phyloP scores from a whole-genome alignment of 37 sponge, comb jelly and placozoan species.

The Cliona cf. orientalis region DNA sequence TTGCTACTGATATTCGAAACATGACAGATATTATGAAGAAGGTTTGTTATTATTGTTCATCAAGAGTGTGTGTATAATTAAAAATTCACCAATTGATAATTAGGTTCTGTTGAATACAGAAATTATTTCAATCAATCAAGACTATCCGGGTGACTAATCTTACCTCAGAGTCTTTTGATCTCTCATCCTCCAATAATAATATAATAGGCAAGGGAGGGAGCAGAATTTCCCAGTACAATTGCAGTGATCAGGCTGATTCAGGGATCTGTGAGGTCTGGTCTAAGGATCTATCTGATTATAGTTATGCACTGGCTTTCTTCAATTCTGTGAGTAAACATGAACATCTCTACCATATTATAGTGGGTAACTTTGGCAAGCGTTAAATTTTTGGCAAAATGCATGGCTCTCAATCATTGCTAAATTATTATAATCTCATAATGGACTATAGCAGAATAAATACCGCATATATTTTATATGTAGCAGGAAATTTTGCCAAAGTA shows the following conservation, averaged over 20 bases:
- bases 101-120: slow-evolving; percentile 79
- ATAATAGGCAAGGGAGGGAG: slow-evolving; percentile 46
- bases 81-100: not conserved
- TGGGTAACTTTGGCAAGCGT: no score
- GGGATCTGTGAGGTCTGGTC: slow-evolving; percentile 81
- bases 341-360: no score
- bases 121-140: slow-evolving; percentile 82
- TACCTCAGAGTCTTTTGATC: not conserved
- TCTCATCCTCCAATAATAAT: no score
- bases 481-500: no score
- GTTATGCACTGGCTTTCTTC: slow-evolving; percentile 73
- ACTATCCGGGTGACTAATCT: slow-evolving; percentile 42
- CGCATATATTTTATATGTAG: no score
- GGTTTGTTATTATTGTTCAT: slow-evolving; percentile 21
- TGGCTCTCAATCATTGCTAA: no score
- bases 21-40: slow-evolving; percentile 75
- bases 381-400: no score
- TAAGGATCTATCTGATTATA: slow-evolving; percentile 43
- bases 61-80: not conserved
- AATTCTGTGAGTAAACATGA: slow-evolving; percentile 76
- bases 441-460: no score
- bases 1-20: slow-evolving; percentile 79
- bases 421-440: no score
- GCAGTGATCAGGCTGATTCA: slow-evolving; percentile 10
- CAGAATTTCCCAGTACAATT: slow-evolving; percentile 22